Evolutionary conservation across 2,113 vertebrate species (phyloP), one percentile per base, ranked within the genome.

Genomic region (Gallinago jamesoni): DNA sequence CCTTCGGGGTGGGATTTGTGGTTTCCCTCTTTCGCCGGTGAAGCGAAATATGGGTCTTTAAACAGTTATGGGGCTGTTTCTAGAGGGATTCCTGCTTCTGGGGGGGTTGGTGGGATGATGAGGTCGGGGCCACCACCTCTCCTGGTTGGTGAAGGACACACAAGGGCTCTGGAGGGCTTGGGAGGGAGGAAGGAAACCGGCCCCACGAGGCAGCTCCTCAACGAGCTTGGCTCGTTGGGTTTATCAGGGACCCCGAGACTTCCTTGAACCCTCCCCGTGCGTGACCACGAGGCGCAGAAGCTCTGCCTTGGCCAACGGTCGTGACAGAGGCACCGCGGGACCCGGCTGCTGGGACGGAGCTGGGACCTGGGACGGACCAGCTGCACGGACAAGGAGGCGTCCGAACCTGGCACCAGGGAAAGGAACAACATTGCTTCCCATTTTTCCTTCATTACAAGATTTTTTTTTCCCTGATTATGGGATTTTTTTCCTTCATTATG

Each of bases 371-470:
- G 15, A 23, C 10, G 37, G 62, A 63, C 84, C 28, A 55, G 48
- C 48, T 63, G 19, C 19, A 21, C 4, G 23, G 28, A 10, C 47
- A 48, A 21, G 0, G 20, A 20, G 0, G 14, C 27, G 0, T 53
- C 37, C 9, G 47, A 45, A 33, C 4, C 50, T 9, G 60, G 25
- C 22, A 12, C 50, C 43, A 43, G 68, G 43, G 68, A 59, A 43
- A 59, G 60, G 31, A 23, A 25, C 52, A 15, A 43, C 0, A 25
- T 4, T 15, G 6, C 14, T 33, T 33, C 10, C 35, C 39, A 48
- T 48, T 48, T 48, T 48, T 23, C 48, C 48, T 48, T 48, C 21
- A 48, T 48, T 48, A 48, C 24, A 27, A 24, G 50, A 25, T 12
- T 48, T 48, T 45, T 48, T 45, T 47, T 47, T 47, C 43, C 43